A percentile compares a stretch with the other conserved stretches of the same genome.
These are phyloP conservation scores for Excalfactoria chinensis DNA, from an alignment of 2,113 vertebrate genomes.

Conservation along the genomic window DNA sequence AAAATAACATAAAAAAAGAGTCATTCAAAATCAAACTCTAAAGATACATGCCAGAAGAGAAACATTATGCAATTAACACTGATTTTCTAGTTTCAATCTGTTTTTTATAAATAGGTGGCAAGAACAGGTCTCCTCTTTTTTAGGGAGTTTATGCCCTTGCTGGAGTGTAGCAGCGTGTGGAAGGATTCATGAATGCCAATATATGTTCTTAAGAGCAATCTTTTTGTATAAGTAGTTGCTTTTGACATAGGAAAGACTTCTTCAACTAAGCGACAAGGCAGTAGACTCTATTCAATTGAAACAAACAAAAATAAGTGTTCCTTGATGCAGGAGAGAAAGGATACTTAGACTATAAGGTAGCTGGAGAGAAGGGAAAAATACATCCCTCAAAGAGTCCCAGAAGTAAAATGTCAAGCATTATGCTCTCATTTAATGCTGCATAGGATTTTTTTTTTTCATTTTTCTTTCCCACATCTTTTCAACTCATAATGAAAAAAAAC, in stretches of 20 bases:
- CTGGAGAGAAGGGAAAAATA: background rate
- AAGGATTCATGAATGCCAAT: background rate
- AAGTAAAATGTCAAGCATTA: slow-evolving; percentile 9
- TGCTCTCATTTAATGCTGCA: slow-evolving; percentile 1
- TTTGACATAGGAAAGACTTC: background rate
- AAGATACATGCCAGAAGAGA: slow-evolving; percentile 1
- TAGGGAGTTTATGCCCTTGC: background rate
- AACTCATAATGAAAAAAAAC: background rate
- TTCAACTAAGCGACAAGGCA: background rate
- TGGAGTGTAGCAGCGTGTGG: background rate
- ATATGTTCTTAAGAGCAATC: background rate
- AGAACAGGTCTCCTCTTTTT: background rate
- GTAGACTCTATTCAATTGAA: background rate
- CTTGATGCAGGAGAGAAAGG: slow-evolving; percentile 3
- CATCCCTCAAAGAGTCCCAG: background rate
- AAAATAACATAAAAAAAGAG: slow-evolving; percentile 22
- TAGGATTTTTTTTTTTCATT: background rate
- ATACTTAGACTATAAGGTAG: background rate
- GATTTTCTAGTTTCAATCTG: background rate
- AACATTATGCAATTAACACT: background rate
- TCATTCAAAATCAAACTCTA: slow-evolving; percentile 12
- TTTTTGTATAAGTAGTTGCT: background rate
- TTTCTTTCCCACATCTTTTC: slow-evolving; percentile 7
- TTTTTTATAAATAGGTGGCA: background rate
- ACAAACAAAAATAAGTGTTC: background rate